A percentile compares a stretch with the other conserved stretches of the same genome.
These are phyloP conservation scores for Metallyticus violacea DNA, from an alignment of 2,888 invertebrate species.

Conservation along the genomic window DNA sequence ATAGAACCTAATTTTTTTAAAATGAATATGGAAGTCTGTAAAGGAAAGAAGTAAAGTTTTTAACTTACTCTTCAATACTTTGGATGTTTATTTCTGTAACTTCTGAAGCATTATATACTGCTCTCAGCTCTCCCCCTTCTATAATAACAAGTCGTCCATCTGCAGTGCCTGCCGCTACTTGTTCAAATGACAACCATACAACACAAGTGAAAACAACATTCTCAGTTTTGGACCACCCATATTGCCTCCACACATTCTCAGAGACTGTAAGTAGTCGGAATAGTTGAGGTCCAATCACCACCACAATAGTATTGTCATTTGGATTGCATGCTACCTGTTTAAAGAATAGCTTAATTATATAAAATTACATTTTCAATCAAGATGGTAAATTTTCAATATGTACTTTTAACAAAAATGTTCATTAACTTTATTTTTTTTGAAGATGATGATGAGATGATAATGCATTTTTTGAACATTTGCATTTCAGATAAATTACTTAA, in stretches of 20 bases:
- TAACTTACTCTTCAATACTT: conserved; percentile 55
- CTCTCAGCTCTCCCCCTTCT: conserved; percentile 81
- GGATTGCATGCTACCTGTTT: conserved; percentile 73
- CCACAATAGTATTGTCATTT: conserved; percentile 69
- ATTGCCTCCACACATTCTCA: conserved; percentile 77
- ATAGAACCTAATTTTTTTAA: no score
- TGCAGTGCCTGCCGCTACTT: conserved; percentile 77
- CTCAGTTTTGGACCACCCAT: conserved; percentile 81
- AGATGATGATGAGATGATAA: no score
- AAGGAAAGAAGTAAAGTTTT: not conserved
- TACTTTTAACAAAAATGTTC: no score
- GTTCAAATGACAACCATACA: conserved; percentile 79
- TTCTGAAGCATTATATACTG: conserved; percentile 60
- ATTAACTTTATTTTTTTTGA: not conserved
- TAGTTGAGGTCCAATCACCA: conserved; percentile 60
- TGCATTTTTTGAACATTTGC: no score
- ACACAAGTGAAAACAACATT: conserved; percentile 69
- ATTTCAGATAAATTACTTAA: no score
- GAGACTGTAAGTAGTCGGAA: conserved; percentile 74
- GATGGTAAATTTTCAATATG: no score
- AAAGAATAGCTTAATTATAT: not conserved
- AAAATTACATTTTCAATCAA: no score
- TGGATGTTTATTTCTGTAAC: conserved; percentile 60
- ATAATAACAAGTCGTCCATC: conserved; percentile 74
- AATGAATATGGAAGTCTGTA: no score